phyloP scores from a whole-genome alignment of 1,140 invertebrate species.

The Aricia agestis region DNA sequence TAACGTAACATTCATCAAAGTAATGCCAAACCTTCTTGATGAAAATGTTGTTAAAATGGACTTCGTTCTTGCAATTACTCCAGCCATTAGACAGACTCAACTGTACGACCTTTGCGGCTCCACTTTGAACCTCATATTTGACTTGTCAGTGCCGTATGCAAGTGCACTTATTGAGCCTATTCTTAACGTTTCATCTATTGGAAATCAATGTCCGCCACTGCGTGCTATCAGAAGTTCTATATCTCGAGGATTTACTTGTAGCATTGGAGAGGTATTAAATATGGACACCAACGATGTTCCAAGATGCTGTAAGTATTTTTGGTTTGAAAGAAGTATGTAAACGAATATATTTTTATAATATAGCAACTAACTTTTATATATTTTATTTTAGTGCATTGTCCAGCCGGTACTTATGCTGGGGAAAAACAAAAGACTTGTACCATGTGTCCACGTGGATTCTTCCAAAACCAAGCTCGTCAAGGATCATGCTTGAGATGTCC shows the following conservation, averaged over 20 bases:
- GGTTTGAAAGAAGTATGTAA: not conserved
- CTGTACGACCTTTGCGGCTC: conserved; percentile 96
- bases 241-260: conserved; percentile 93
- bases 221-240: conserved; percentile 91
- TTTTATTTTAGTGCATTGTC: conserved; percentile 89
- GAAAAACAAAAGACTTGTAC: conserved; percentile 91
- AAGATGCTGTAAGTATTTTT: conserved; percentile 86
- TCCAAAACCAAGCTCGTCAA: conserved; percentile 94
- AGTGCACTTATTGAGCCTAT: conserved; percentile 93
- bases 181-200: conserved; percentile 91
- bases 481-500: conserved; percentile 92
- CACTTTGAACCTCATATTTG: conserved; percentile 94
- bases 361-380: not conserved
- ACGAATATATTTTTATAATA: not conserved
- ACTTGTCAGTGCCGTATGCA: conserved; percentile 93
- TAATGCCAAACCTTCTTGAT: conserved; percentile 84
- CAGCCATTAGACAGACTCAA: conserved; percentile 90
- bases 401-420: conserved; percentile 94
- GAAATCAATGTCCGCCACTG: conserved; percentile 93
- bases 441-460: conserved; percentile 92
- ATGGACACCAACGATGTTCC: conserved; percentile 94
- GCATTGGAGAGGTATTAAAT: conserved; percentile 94
- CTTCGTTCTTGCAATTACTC: conserved; percentile 91
- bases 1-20: conserved; percentile 92
- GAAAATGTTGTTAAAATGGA: conserved; percentile 93